Base-by-base conservation (phyloP, 1,140 invertebrate genomes). In the Coptotermes formosanus region DNA sequence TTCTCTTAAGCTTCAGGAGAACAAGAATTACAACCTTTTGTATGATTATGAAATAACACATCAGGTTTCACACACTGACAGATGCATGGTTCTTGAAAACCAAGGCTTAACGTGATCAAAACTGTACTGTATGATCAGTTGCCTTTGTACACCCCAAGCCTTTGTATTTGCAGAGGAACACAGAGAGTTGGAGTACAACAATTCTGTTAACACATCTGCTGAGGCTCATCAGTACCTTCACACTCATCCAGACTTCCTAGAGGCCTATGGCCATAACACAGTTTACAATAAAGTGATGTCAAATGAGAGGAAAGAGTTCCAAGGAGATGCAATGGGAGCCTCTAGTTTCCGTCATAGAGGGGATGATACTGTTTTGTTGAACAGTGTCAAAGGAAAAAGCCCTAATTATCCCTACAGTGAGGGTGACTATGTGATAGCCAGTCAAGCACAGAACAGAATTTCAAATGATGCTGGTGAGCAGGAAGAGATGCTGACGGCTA, bases 341-440 rank as follows among this genome's bases (percentile, higher is more conserved):
- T 69, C 85, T 48, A 85, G 55, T 85, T 85, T 85, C 30, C 52
- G 85, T 16, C 85, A 85, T 30, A 85, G 64, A 85, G 85, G 32
- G 44, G 75, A 55, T 32, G 25, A 44, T 44, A 81, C 85, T 30
- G 38, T 85, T n/a, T 82, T 85, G 64, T 2, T 8, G 48, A 44
- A 83, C 25, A 52, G 16, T 25, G 32, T 12, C 44, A 69, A 16
- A 81, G 64, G 64, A 48, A 43, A 69, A 19, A 8, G 25, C n/a
- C 14, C 43, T 2, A 21, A 52, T 25, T 45, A 85, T 11, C 8
- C 9, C 32, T 75, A 45, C 21, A 55, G 25, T 44, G 55, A 85
- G 45, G 30, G 75, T n/a, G 64, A 69, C 16, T 85, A 69, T 84
- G 16, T 48, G 23, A 23, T 84, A 52, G 43, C 83, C 25, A 84